Evolutionary conservation across 2,888 invertebrate genomes (phyloP).

Genomic region (Teleogryllus oceanicus): DNA sequence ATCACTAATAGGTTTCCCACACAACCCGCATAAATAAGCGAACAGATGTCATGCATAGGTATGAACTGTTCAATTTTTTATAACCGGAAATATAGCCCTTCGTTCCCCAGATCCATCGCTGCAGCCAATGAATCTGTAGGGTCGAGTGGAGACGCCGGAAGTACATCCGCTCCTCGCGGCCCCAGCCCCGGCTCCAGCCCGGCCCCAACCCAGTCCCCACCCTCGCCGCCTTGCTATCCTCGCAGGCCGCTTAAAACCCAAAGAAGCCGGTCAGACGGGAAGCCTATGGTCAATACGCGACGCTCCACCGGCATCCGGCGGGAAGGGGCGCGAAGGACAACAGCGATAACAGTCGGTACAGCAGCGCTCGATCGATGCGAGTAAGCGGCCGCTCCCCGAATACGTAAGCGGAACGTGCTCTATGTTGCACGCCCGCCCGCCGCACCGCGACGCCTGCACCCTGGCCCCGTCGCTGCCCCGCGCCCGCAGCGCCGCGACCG

Average conservation of each 20-base stretch:
- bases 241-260: not conserved
- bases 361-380: not conserved
- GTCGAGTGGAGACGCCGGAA: no score
- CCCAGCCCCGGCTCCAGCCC: no score
- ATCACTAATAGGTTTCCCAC: no score
- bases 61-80: no score
- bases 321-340: not conserved
- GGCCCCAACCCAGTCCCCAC: not conserved
- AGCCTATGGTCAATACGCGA: conserved; percentile 18
- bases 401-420: conserved; percentile 18
- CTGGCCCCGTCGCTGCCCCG: not conserved
- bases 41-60: no score
- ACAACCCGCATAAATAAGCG: no score
- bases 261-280: not conserved
- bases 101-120: no score
- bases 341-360: conserved; percentile 18
- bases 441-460: not conserved
- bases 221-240: not conserved
- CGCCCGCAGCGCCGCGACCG: not conserved
- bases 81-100: no score
- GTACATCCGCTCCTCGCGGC: no score
- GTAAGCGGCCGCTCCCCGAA: conserved; percentile 18
- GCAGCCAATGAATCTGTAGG: no score
- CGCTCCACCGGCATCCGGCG: not conserved
- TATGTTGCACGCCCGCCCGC: not conserved